Evolutionary conservation across 2,888 invertebrate genomes (phyloP), one percentile per base, ranked within the genome.

Genomic region (Rutpela maculata): DNA sequence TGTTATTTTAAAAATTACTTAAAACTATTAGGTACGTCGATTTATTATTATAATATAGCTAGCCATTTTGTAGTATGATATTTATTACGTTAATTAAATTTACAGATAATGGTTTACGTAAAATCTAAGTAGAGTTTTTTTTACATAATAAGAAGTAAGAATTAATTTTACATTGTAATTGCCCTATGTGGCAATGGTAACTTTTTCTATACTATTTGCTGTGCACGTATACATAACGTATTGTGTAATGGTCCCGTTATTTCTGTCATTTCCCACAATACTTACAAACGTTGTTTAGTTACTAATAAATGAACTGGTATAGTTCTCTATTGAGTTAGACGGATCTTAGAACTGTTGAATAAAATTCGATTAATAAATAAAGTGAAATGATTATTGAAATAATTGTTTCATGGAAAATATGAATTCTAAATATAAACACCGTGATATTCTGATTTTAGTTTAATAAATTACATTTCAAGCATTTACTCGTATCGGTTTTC

Each of bases 121-220:
- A 50, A 50, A 50, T 50, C 15, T n/a, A n/a, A 0, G n/a, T n/a
- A 12, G 4, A 12, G 43, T 50, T 50, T 50, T 26, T n/a, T 50
- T 50, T 50, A 50, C 50, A 50, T n/a, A 50, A 50, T n/a, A 50
- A 50, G n/a, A 50, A 50, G 7, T 50, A 50, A 5, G 50, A 50
- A 50, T 50, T n/a, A n/a, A 50, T 50, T 50, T 50, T 50, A 50
- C 50, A 5, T 50, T n/a, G 12, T 50, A 50, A 50, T 50, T 50
- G 50, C 50, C 50, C 50, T 50, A 50, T 50, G 50, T 17, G n/a
- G 50, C n/a, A 50, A 50, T n/a, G n/a, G 15, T 50, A 50, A 15
- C 50, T 50, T 50, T 50, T 50, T 50, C 50, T 50, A 50, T 50
- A 50, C n/a, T 50, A n/a, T n/a, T 50, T 50, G 50, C 50, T 50